Evolutionary conservation across 2,113 vertebrate genomes (phyloP).

Genomic region (Dendropsophus ebraccatus): DNA sequence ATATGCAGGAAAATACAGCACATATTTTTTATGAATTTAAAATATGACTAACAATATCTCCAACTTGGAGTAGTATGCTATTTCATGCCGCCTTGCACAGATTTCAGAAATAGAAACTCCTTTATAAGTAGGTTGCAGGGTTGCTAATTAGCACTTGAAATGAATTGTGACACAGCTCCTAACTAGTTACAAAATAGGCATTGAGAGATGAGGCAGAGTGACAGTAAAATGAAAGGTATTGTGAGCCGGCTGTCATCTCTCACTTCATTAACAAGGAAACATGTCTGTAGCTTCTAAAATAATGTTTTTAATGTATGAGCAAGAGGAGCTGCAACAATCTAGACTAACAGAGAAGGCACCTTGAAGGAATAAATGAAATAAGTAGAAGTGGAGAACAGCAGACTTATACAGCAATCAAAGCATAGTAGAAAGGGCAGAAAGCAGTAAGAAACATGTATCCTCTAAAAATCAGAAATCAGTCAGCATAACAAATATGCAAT

Average conservation of each 20-base stretch:
- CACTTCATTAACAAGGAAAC: constrained; percentile 58
- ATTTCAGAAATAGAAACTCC: constrained; percentile 46
- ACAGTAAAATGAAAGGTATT: constrained; percentile 59
- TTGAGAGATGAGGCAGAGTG: constrained; percentile 50
- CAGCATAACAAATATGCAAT: too few species aligned
- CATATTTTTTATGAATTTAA: not conserved
- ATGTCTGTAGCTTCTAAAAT: constrained; percentile 53
- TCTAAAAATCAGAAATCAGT: too few species aligned
- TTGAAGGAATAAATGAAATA: constrained; percentile 24
- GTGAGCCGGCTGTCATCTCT: constrained; percentile 57
- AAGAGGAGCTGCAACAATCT: constrained; percentile 21
- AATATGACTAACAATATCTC: not conserved
- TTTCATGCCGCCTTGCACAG: not conserved
- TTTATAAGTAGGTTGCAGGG: constrained; percentile 58
- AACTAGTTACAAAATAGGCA: constrained; percentile 56
- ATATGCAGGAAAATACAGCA: too few species aligned
- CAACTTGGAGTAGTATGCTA: not conserved
- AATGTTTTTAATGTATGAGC: constrained; percentile 41
- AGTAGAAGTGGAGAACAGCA: not conserved
- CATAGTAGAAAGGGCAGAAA: too few species aligned
- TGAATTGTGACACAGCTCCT: constrained; percentile 56
- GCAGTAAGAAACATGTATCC: too few species aligned
- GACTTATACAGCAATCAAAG: constrained; percentile 2
- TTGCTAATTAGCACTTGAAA: constrained; percentile 59
- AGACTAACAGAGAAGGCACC: constrained; percentile 25